A percentile compares a stretch with the other conserved stretches of the same genome.
phyloP scores from a whole-genome alignment of 2,113 vertebrate genomes.

The Sarotherodon lohbergeri region DNA sequence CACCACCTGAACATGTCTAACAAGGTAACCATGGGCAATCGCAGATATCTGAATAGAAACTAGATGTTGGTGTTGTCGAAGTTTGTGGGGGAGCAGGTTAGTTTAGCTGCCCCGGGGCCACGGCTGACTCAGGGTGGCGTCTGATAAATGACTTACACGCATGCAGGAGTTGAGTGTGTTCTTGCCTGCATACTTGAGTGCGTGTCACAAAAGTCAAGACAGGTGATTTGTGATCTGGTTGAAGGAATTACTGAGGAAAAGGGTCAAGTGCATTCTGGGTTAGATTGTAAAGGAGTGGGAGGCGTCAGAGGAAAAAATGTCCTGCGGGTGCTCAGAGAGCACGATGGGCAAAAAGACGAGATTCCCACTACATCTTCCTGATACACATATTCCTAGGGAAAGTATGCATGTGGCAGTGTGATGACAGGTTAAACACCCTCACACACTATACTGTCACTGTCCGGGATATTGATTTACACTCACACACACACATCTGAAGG shows the following conservation, averaged over 20 bases:
- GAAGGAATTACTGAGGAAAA: constrained; percentile 19
- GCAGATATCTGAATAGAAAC: neutral
- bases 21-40: neutral
- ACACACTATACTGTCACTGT: neutral
- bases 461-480: constrained; percentile 22
- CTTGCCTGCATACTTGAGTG: constrained; percentile 41
- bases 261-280: constrained; percentile 38
- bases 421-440: constrained; percentile 13
- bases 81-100: constrained; percentile 9
- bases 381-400: neutral
- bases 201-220: constrained; percentile 28
- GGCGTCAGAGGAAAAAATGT: neutral
- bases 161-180: neutral
- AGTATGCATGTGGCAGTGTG: neutral
- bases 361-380: neutral
- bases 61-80: neutral
- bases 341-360: neutral
- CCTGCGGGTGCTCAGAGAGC: neutral
- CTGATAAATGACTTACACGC: constrained; percentile 37
- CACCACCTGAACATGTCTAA: neutral
- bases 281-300: constrained; percentile 14
- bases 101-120: constrained; percentile 22
- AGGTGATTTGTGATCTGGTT: constrained; percentile 50
- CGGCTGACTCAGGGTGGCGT: neutral
- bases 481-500: constrained; percentile 4